phyloP scores from a whole-genome alignment of 2,888 invertebrate genomes.

The Allacma fusca region DNA sequence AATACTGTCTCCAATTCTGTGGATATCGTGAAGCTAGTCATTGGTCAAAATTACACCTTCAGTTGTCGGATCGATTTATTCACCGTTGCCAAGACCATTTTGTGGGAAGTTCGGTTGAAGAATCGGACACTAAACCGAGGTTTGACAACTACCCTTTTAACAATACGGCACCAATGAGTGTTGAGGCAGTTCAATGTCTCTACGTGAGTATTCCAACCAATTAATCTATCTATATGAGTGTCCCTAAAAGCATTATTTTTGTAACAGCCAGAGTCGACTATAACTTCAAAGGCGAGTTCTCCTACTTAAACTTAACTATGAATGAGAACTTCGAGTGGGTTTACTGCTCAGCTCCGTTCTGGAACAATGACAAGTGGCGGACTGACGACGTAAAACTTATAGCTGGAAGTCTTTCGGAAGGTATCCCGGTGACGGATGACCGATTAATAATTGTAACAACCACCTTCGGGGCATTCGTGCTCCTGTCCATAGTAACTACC shows the following conservation, averaged over 20 bases:
- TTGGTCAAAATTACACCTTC: constrained; percentile 19
- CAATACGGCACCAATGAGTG: no score
- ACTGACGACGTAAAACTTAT: constrained; percentile 13
- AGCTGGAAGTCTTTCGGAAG: background rate
- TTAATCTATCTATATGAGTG: no score
- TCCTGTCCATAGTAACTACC: no score
- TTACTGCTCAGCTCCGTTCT: constrained; percentile 31
- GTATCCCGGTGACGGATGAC: background rate
- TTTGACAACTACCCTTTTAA: no score
- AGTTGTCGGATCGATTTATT: constrained; percentile 32
- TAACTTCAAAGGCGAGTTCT: constrained; percentile 20
- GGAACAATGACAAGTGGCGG: constrained; percentile 33
- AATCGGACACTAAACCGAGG: background rate
- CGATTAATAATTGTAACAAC: no score
- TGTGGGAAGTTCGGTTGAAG: constrained; percentile 23
- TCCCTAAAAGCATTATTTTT: background rate
- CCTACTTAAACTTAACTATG: background rate
- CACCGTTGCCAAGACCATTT: constrained; percentile 24
- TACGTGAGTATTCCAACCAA: no score
- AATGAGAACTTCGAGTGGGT: background rate
- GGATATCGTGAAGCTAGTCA: constrained; percentile 2
- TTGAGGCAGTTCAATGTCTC: no score
- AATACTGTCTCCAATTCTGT: background rate
- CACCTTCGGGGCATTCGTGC: background rate
- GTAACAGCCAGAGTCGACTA: constrained; percentile 22